Base-by-base conservation (phyloP, 2,797 vertebrate genomes). In the Poecilia picta region DNA sequence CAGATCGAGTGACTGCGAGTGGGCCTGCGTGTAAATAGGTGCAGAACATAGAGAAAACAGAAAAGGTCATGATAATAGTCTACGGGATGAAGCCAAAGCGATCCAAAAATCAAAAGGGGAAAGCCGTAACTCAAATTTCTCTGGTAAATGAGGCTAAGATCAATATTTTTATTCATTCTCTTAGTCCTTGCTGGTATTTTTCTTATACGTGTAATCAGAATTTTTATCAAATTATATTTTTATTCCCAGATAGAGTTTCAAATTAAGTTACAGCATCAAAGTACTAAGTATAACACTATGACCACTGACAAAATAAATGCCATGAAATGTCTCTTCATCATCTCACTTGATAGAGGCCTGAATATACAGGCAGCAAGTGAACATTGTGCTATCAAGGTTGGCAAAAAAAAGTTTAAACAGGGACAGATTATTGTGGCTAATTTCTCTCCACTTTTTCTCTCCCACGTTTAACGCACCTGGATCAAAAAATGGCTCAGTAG, bases 1-100 rank as follows among this genome's bases (percentile, higher is more conserved):
- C 98, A 98, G 91, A 98, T 98, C 0, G 98, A 99, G 92, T 99
- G 90, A 96, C 76, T 57, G 20, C 55, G 79, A 33, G 53, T 20
- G 43, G 59, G 36, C 2, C 12, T 2, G 45, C 57, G 20, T 88
- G 87, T 91, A 89, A 76, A 91, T 80, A 86, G 18, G 77, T 71
- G 55, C 4, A 75, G 59, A 13, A 31, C n/a, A 79, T 75, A 25
- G 81, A 31, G 45, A 39, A 79, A 75, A 77, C 39, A 12, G 43
- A 86, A 74, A 81, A 59, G 51, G 43, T 57, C 53, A 78, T 47
- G 28, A 55, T 51, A 23, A 49, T 51, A 66, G 51, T 59, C 70
- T 66, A 12, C 7, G 53, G 51, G 41, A 73, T 59, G 0, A 73
- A 47, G 72, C 62, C 68, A 5, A 80, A 77, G 68, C 45, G 3